phyloP scores from a whole-genome alignment of 1,140 invertebrate species.

The Lamellibrachia luymesi region DNA sequence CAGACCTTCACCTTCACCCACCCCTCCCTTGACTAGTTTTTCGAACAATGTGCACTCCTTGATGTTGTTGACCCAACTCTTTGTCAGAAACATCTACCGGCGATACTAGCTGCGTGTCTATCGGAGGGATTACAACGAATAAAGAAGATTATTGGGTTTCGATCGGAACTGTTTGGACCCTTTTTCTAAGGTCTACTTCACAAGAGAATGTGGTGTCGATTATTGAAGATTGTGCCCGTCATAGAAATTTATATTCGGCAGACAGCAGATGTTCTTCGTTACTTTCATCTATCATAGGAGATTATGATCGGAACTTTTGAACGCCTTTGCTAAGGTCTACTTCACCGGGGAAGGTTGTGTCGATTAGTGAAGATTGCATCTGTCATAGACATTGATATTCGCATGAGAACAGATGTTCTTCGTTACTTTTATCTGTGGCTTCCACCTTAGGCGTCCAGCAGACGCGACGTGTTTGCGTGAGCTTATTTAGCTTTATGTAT shows the following conservation, averaged over 20 bases:
- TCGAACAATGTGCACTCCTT: too few relatives aligned
- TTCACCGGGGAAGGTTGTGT: neutral
- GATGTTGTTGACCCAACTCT: too few relatives aligned
- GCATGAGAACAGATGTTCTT: neutral
- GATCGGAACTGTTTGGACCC: neutral
- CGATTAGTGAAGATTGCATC: neutral
- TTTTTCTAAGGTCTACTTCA: neutral
- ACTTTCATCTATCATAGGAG: neutral
- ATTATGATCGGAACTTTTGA: neutral
- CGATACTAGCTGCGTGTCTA: neutral
- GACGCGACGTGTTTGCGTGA: too few relatives aligned
- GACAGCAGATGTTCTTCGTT: neutral
- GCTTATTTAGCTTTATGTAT: neutral
- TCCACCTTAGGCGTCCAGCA: too few relatives aligned
- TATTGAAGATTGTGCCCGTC: neutral
- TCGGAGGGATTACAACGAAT: neutral
- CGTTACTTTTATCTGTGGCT: neutral
- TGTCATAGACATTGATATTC: neutral
- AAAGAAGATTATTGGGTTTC: neutral
- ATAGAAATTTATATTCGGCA: neutral
- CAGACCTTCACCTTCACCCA: too few relatives aligned
- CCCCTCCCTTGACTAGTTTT: too few relatives aligned
- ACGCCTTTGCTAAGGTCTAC: neutral
- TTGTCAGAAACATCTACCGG: too few relatives aligned
- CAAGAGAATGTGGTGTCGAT: neutral